phyloP scores from a whole-genome alignment of 2,113 vertebrate species.

The Ivindomyrus marchei region DNA sequence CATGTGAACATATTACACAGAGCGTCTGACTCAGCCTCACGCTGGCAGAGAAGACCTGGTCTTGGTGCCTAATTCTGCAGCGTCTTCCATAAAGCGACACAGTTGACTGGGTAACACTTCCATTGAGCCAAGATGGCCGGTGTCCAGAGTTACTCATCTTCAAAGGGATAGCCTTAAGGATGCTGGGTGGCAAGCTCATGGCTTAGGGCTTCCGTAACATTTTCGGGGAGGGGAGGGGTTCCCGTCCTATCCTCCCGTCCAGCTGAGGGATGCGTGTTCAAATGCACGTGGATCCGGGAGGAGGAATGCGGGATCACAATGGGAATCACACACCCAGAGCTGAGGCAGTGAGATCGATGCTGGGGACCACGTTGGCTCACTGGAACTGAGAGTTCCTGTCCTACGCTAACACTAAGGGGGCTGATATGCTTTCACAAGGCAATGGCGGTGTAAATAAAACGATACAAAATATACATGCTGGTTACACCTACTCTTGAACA shows the following conservation, averaged over 20 bases:
- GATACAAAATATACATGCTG: not conserved
- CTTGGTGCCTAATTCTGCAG: not conserved
- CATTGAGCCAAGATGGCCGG: not conserved
- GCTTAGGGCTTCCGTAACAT: not conserved
- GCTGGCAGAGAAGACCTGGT: not conserved
- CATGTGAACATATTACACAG: not conserved
- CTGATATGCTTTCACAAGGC: not conserved
- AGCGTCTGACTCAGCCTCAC: not conserved
- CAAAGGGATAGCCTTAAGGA: not conserved
- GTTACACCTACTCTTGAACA: not conserved
- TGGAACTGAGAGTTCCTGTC: not conserved
- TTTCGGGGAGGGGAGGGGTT: not conserved
- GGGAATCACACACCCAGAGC: not conserved
- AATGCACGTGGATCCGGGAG: not conserved
- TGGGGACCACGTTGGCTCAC: not conserved
- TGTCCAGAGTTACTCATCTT: not conserved
- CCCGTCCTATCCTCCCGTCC: not conserved
- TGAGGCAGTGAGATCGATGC: not conserved
- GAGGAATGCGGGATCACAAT: not conserved
- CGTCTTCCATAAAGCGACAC: not conserved
- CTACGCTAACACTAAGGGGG: not conserved
- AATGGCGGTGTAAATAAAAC: not conserved
- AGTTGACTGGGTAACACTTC: not conserved
- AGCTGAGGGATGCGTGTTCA: not conserved
- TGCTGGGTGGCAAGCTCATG: too few species aligned